Evolutionary conservation across 2,797 vertebrate genomes (phyloP), one percentile per base, ranked within the genome.

Genomic region (Scarus forsteni): DNA sequence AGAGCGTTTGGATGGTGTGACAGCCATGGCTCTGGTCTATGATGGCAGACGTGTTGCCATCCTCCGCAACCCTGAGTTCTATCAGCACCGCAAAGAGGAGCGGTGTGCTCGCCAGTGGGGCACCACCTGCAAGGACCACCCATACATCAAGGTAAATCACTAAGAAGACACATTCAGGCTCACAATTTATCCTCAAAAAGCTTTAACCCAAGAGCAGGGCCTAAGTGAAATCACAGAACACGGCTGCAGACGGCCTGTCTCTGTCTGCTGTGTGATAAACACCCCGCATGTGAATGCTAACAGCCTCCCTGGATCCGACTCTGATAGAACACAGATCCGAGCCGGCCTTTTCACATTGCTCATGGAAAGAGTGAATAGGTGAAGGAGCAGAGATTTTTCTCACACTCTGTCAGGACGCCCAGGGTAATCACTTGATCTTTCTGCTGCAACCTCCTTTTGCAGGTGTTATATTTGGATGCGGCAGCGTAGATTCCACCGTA

Each of bases 21-120:
- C 97, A 0, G 98, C 98, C 0, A 84, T 98, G 18, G 96, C 97
- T 0, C 82, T 99, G 84, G 80, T 96, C 15, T 99, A 96, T 0
- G 94, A 93, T 57, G 96, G 97, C n/a, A 77, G 79, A 18, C 94
- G 97, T 0, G 97, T 98, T 45, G 98, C 98, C 62, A 98, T 99
- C 82, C 96, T 99, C 10, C 97, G 98, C 18, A 98, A 99, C 77
- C 98, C 97, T 0, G 98, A 99, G 75, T 99, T 99, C 85, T 99
- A 96, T 0, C 96, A 97, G 65, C 98, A 99, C 77, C 93, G 97
- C 81, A 99, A 99, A 74, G 98, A 99, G 78, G 98, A 99, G 27
- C 97, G 98, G 18, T 99, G 97, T 59, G 97, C 98, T 53, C 93
- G 98, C 46, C 97, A 99, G 52, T 99, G 97, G 98, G 98, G 98